A percentile compares a stretch with the other conserved stretches of the same genome.
Evolutionary conservation across 2,113 vertebrate genomes (phyloP).

Genomic region (Eubucco bourcierii): DNA sequence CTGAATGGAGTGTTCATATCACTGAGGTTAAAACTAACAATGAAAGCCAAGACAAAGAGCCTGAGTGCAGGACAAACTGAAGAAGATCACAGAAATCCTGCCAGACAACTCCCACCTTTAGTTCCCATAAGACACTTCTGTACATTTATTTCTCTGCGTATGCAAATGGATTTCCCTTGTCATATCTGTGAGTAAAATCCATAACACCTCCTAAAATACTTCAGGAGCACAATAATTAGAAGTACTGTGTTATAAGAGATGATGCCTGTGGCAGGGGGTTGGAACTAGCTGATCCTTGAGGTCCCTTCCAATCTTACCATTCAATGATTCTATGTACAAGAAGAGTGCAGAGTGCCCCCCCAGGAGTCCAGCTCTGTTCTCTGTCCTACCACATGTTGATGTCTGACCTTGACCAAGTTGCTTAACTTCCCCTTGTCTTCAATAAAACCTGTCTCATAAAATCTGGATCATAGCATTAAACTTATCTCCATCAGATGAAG

Average conservation of each 20-base stretch:
- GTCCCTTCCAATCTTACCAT: no score
- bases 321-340: background rate
- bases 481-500: slow-evolving; percentile 48
- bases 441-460: slow-evolving; percentile 47
- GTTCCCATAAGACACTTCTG: background rate
- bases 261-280: no score
- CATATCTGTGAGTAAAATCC: background rate
- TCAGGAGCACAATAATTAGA: background rate
- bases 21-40: background rate
- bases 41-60: background rate
- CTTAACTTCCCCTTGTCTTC: background rate
- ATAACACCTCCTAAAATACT: background rate
- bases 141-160: background rate
- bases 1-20: background rate
- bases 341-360: background rate
- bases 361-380: background rate
- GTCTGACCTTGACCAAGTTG: slow-evolving; percentile 46
- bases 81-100: background rate
- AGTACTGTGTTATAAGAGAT: background rate
- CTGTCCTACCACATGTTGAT: background rate
- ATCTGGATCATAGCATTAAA: slow-evolving; percentile 49
- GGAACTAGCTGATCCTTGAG: no score
- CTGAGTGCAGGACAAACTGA: background rate
- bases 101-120: background rate
- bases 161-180: background rate